These are phyloP conservation scores for Odontocerum albicorne DNA, from an alignment of 2,888 invertebrate species.

Conservation along the genomic window DNA sequence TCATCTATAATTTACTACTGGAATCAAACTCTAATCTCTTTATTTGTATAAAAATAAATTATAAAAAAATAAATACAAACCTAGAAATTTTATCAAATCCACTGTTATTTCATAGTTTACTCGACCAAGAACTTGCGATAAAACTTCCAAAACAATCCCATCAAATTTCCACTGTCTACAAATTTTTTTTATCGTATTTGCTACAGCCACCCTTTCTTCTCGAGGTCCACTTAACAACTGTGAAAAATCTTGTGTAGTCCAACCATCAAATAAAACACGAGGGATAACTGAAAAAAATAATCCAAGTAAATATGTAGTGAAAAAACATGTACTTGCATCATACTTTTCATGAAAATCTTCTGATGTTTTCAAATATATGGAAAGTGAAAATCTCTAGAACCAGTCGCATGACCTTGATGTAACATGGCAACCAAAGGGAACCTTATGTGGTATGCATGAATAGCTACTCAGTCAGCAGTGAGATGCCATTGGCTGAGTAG, in stretches of 20 bases:
- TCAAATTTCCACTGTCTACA: constrained; percentile 80
- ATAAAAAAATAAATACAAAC: constrained; percentile 45
- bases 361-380: too few species aligned
- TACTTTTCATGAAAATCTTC: too few species aligned
- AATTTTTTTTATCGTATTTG: constrained; percentile 66
- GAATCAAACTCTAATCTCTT: neutral
- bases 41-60: neutral
- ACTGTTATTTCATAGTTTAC: constrained; percentile 59
- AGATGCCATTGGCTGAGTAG: too few species aligned
- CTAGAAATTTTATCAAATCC: constrained; percentile 65
- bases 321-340: neutral
- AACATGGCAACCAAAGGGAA: constrained; percentile 12
- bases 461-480: too few species aligned
- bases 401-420: too few species aligned
- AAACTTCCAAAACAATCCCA: constrained; percentile 89
- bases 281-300: constrained; percentile 79
- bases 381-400: too few species aligned
- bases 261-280: constrained; percentile 85
- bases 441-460: too few species aligned
- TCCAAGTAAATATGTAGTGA: neutral
- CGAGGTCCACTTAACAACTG: constrained; percentile 67
- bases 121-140: constrained; percentile 79
- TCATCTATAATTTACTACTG: too few species aligned
- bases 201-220: constrained; percentile 67
- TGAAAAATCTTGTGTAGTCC: constrained; percentile 74